Base-by-base conservation (phyloP, 2,797 vertebrate genomes). In the Thunnus albacares region DNA sequence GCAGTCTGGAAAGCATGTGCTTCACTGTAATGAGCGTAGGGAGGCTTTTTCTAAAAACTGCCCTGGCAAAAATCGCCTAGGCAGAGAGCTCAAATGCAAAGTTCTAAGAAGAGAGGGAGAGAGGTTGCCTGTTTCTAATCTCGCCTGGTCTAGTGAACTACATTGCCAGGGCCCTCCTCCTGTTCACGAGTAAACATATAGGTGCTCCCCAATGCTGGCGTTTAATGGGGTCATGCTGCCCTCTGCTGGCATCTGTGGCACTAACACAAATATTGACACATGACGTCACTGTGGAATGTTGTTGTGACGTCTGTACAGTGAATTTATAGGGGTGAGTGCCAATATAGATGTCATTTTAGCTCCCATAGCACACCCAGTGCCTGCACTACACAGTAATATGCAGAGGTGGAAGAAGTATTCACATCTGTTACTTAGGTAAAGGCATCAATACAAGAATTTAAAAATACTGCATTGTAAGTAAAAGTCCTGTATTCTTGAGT, bases 81-180 rank as follows among this genome's bases (percentile, higher is more conserved):
- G 56, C 71, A 67, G 43, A 84, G 64, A 85, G 87, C 80, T 71
- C 79, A 47, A 68, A 83, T 64, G 79, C 81, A 81, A 79, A 90
- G 75, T 64, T 79, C 35, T 77, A 35, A 17, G 49, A 49, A 6
- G 55, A 72, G 51, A 65, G 43, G 75, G 38, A 80, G 62, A 71
- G 74, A 71, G 69, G 57, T 55, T 66, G 92, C 80, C 81, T 84
- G 89, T 83, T 92, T 91, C 79, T 91, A 85, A 89, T 92, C 82
- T 83, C 63, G 83, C 61, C 60, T 86, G 84, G 77, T 93, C 89
- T 81, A 83, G 88, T 93, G 90, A 93, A 93, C 90, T 84, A 87
- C 77, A 89, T 89, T 84, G 84, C 87, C 71, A 75, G 49, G 55
- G 56, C 56, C 55, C 83, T 68, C 58, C 79, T 87, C 78, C 62